Percentiles rank a stretch among this genome's conserved stretches.
phyloP scores from a whole-genome alignment of 2,888 invertebrate species.

The Onchidella celtica region DNA sequence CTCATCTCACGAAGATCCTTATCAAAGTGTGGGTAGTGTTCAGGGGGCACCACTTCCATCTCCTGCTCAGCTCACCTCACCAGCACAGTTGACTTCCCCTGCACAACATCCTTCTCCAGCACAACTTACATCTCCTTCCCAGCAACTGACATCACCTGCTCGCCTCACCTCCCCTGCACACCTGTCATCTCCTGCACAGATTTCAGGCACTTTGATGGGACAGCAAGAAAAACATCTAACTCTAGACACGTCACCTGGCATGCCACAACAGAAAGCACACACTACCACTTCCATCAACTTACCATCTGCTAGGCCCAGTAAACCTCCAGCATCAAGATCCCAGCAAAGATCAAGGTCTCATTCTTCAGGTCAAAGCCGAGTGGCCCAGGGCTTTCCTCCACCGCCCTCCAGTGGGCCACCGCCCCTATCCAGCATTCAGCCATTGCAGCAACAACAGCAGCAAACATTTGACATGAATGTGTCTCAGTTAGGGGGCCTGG shows the following conservation, averaged over 20 bases:
- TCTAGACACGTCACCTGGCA: slow-evolving; percentile 44
- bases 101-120: slow-evolving; percentile 53
- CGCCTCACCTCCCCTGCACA: slow-evolving; percentile 48
- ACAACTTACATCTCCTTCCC: slow-evolving; percentile 56
- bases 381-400: slow-evolving; percentile 59
- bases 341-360: slow-evolving; percentile 42
- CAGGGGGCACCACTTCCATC: slow-evolving; percentile 32
- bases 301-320: slow-evolving; percentile 31
- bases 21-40: slow-evolving; percentile 36
- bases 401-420: slow-evolving; percentile 50
- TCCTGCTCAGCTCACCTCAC: slow-evolving; percentile 38
- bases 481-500: slow-evolving; percentile 90
- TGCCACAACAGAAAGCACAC: slow-evolving; percentile 34
- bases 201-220: slow-evolving; percentile 31
- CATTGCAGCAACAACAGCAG: slow-evolving; percentile 54
- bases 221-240: slow-evolving; percentile 35
- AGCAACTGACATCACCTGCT: slow-evolving; percentile 42
- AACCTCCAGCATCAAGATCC: slow-evolving; percentile 40
- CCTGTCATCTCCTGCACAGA: slow-evolving; percentile 56
- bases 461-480: slow-evolving; percentile 88
- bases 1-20: slow-evolving; percentile 35
- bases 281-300: not conserved
- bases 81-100: slow-evolving; percentile 43
- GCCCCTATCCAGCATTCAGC: slow-evolving; percentile 44
- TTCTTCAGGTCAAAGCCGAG: slow-evolving; percentile 42